Base-by-base conservation (phyloP, 2,797 vertebrate species). In the Artibeus lituratus region DNA sequence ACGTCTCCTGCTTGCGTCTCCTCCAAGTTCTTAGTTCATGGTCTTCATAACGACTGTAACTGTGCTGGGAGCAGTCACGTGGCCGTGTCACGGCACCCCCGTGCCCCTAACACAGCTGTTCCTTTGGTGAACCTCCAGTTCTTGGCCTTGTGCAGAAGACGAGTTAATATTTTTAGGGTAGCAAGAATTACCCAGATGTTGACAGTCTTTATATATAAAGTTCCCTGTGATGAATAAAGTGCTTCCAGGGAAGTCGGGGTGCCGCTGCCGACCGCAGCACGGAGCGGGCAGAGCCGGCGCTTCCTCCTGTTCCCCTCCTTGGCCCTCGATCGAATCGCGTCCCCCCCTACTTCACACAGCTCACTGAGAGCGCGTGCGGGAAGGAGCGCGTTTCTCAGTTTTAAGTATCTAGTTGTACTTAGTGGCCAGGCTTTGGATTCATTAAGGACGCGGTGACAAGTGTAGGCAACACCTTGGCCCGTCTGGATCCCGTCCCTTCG, bases 261-360 rank as follows among this genome's bases (percentile, higher is more conserved):
- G 73, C 53, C 85, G 88, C 95, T 62, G 0, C 49, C 32, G 73
- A 81, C 73, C 47, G 2, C 47, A 44, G 70, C 32, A 10, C 8
- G 0, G 11, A 26, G 26, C 53, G 29, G 65, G 57, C 18, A 7
- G 37, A 92, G 51, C 0, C 18, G 21, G 1, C 86, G 24, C 7
- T 53, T 2, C 29, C 96, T 96, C 95, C 95, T 95, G 94, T 94
- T 94, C 86, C 85, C 55, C 92, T 95, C 14, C 57, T 88, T 18
- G 37, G 84, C 81, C 49, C 39, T 8, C 7, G 26, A 24, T 74
- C 76, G 69, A 72, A 72, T 87, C 65, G 84, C 19, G 7, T 69
- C n/a, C 77, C 82, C 4, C 70, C 67, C 22, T 39, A 78, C 39
- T 53, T 78, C 57, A 32, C 39, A 16, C 18, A 42, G 18, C 53